Evolutionary conservation across 1,140 invertebrate species (phyloP).

Genomic region (Brachionus koreanus): DNA sequence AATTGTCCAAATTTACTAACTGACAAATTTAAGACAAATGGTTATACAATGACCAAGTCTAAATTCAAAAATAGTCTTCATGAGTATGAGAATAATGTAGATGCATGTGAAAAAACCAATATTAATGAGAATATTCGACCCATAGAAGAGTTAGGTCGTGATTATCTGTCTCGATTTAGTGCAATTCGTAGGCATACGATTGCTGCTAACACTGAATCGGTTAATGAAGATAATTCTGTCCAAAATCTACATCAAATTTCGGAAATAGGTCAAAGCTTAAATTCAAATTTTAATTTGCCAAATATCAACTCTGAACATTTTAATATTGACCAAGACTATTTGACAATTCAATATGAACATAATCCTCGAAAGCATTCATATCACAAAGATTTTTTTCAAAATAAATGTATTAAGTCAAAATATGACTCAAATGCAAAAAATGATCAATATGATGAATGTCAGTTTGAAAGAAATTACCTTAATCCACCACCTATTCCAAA

Average conservation of each 20-base stretch:
- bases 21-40: background rate
- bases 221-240: background rate
- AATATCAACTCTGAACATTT: background rate
- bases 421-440: background rate
- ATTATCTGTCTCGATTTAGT: constrained; percentile 18
- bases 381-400: background rate
- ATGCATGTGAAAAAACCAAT: background rate
- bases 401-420: constrained; percentile 28
- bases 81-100: background rate
- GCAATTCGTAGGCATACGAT: constrained; percentile 32
- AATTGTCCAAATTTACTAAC: background rate
- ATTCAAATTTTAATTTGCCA: background rate
- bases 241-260: background rate
- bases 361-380: background rate
- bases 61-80: background rate
- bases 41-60: background rate
- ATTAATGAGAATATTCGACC: background rate
- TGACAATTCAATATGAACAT: background rate
- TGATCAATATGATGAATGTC: background rate
- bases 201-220: background rate
- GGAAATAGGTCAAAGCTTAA: background rate
- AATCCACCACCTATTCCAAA: background rate
- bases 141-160: constrained; percentile 38
- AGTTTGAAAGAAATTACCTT: background rate
- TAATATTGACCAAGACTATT: background rate